Percentiles rank a stretch among this genome's conserved stretches.
These are phyloP conservation scores for Sinohyriopsis cumingii DNA, from an alignment of 2,888 invertebrate species.

Conservation along the genomic window DNA sequence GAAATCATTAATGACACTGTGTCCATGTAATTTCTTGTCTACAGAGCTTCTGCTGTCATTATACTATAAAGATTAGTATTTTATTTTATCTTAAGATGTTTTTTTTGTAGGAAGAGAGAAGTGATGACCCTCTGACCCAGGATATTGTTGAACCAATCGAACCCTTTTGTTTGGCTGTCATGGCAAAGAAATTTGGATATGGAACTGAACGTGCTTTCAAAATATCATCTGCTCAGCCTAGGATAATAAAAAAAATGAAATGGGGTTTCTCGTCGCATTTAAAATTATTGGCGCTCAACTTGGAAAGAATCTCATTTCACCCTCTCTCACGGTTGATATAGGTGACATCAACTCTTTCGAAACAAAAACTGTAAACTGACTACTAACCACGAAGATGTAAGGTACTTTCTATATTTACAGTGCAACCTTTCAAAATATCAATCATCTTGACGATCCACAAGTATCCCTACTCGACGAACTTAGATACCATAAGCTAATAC, in stretches of 20 bases:
- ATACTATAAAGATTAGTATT: neutral
- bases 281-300: slow-evolving; percentile 46
- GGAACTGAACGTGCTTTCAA: slow-evolving; percentile 43
- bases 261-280: slow-evolving; percentile 46
- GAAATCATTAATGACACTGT: too few species aligned
- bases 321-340: slow-evolving; percentile 44
- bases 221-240: slow-evolving; percentile 52
- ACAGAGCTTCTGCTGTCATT: too few species aligned
- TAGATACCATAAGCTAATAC: slow-evolving; percentile 42
- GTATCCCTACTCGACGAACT: slow-evolving; percentile 45
- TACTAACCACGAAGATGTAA: slow-evolving; percentile 40
- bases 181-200: slow-evolving; percentile 44
- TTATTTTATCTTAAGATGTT: neutral
- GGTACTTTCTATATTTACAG: slow-evolving; percentile 52
- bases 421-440: slow-evolving; percentile 54
- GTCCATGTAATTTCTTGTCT: too few species aligned
- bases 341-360: slow-evolving; percentile 46
- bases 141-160: slow-evolving; percentile 41
- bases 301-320: slow-evolving; percentile 26
- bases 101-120: slow-evolving; percentile 33
- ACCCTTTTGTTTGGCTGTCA: slow-evolving; percentile 48
- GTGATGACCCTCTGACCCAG: slow-evolving; percentile 50
- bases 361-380: slow-evolving; percentile 45
- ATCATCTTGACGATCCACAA: slow-evolving; percentile 50
- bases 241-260: slow-evolving; percentile 56